Evolutionary conservation across 1,140 invertebrate genomes (phyloP), one percentile per base, ranked within the genome.

Genomic region (Nebria ingens): DNA sequence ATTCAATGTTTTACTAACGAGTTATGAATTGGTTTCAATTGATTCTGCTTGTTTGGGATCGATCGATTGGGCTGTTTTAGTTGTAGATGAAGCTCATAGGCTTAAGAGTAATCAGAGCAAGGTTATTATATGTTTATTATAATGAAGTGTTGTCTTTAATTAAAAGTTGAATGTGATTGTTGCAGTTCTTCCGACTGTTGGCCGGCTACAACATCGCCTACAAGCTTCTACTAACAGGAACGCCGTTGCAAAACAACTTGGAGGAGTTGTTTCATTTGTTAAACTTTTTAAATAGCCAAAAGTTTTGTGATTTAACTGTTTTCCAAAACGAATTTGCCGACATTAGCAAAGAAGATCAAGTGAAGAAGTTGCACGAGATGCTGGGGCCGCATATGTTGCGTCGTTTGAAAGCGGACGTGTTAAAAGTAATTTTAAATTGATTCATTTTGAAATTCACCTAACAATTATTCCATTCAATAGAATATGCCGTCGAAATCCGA

Each of bases 401-500:
- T 58, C 85, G 97, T 68, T 80, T 99, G 13, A 99, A 99, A 71
- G 91, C 95, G 51, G 97, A 99, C 73, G 97, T 99, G 12, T 75
- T 99, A 1, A 97, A 96, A 73, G 83, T 82, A 67, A n/a, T n/a
- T n/a, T n/a, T n/a, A n/a, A n/a, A n/a, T n/a, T n/a, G n/a, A n/a
- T n/a, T n/a, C n/a, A n/a, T n/a, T n/a, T n/a, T n/a, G n/a, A n/a
- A n/a, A n/a, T n/a, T n/a, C n/a, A n/a, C n/a, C n/a, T n/a, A n/a
- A n/a, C n/a, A n/a, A n/a, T n/a, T n/a, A n/a, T n/a, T 55, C 57
- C 61, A 20, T 59, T 62, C 63, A 69, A 52, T 63, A 84, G 77
- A 95, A 94, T 63, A 99, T 99, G 91, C 97, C 97, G 2, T 89
- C 95, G 0, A 99, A 99, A 76, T 97, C 93, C 0, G 97, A 99